Conservation (phyloP, 2,797 vertebrate genomes). For the Astyanax mexicanus region DNA sequence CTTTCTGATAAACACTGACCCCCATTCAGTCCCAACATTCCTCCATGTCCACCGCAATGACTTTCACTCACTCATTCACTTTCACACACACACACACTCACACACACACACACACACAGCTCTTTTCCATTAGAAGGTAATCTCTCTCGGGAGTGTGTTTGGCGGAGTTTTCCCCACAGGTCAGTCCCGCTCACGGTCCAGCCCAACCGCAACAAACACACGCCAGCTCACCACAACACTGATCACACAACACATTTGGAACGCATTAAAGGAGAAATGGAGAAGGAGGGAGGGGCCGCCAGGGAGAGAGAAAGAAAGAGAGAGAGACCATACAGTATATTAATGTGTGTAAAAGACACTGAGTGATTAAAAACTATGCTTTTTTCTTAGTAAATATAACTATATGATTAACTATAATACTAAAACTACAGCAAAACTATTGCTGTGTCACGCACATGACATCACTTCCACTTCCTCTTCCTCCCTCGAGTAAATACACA, state of each 20-base stretch:
- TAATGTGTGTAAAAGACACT: no score
- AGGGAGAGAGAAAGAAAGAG: background rate
- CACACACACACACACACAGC: slow-evolving; percentile 19
- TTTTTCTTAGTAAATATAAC: no score
- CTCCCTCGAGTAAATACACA: slow-evolving; percentile 27
- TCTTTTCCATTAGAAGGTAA: slow-evolving; percentile 47
- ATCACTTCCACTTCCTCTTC: slow-evolving; percentile 27
- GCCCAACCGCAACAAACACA: slow-evolving; percentile 56
- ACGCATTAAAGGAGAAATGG: slow-evolving; percentile 60
- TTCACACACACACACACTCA: slow-evolving; percentile 17
- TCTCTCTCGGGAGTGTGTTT: slow-evolving; percentile 18
- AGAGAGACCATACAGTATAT: no score
- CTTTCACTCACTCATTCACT: background rate
- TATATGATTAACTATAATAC: no score
- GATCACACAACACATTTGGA: slow-evolving; percentile 77
- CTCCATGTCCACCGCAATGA: background rate
- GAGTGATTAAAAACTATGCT: no score
- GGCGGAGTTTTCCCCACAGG: slow-evolving; percentile 40
- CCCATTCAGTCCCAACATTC: slow-evolving; percentile 21
- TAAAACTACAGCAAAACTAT: no score
- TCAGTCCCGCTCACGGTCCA: no score
- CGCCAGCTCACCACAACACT: slow-evolving; percentile 53
- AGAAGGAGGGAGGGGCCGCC: background rate
- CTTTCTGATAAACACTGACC: slow-evolving; percentile 20
- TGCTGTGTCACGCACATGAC: background rate